These are phyloP conservation scores for Centropristis striata DNA, from an alignment of 2,113 vertebrate species.

Conservation along the genomic window DNA sequence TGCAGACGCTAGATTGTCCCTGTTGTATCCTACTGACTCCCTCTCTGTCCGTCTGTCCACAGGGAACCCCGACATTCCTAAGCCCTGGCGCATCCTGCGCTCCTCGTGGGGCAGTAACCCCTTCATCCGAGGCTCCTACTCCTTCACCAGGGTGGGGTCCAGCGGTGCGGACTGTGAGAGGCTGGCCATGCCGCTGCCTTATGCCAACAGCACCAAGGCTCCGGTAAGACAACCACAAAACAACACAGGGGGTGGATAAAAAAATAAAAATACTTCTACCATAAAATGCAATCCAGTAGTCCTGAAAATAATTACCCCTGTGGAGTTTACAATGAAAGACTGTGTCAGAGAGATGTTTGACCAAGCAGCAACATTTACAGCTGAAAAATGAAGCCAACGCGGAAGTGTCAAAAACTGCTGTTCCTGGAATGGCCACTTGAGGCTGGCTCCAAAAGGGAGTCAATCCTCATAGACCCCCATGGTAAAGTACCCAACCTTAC, in stretches of 20 bases:
- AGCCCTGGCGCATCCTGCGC: slow-evolving; percentile 95
- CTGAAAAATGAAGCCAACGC: no score
- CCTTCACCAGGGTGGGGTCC: slow-evolving; percentile 97
- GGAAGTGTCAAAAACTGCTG: no score
- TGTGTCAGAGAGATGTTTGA: not conserved
- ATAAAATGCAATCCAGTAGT: not conserved
- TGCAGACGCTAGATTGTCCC: not conserved
- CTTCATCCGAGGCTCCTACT: slow-evolving; percentile 95
- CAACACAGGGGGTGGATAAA: not conserved
- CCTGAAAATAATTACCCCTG: not conserved
- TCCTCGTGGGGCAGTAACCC: slow-evolving; percentile 98
- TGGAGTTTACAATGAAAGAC: not conserved
- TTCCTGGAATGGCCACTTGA: no score
- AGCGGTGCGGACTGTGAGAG: slow-evolving; percentile 94
- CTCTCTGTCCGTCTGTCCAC: slow-evolving; percentile 14
- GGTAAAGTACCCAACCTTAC: no score
- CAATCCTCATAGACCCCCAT: no score
- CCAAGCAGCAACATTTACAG: no score
- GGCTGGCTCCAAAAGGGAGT: no score
- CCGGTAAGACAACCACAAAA: slow-evolving; percentile 84
- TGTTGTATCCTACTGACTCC: not conserved
- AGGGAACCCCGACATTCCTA: slow-evolving; percentile 99
- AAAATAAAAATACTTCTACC: not conserved
- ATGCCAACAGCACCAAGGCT: slow-evolving; percentile 94
- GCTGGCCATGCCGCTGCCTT: slow-evolving; percentile 95